Percentiles rank a stretch among this genome's conserved stretches.
These are phyloP conservation scores for Lycorma delicatula DNA, from an alignment of 1,140 invertebrate genomes.

Conservation along the genomic window DNA sequence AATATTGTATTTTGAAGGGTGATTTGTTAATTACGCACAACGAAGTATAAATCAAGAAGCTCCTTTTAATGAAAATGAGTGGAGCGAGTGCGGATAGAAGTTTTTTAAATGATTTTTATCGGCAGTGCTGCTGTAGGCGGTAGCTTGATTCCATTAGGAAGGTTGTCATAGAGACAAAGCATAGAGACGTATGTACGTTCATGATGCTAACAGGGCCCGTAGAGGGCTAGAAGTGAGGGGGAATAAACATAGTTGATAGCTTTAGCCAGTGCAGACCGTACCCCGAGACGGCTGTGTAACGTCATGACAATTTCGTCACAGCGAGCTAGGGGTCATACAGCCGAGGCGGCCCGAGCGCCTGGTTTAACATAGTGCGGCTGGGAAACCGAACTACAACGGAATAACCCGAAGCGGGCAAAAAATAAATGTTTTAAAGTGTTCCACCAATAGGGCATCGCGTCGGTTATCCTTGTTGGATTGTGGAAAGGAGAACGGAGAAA, in stretches of 20 bases:
- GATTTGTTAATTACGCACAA: too few relatives aligned
- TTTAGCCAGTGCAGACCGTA: constrained; percentile 12
- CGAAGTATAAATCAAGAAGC: too few relatives aligned
- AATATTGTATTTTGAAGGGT: too few relatives aligned
- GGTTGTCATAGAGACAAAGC: constrained; percentile 9
- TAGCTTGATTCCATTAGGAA: constrained; percentile 8
- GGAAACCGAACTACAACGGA: constrained; percentile 14
- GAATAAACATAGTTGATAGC: constrained; percentile 18
- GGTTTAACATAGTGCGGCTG: constrained; percentile 11
- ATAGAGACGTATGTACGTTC: too few relatives aligned
- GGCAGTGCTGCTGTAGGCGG: too few relatives aligned
- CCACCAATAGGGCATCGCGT: constrained; percentile 12
- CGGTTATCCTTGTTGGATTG: constrained; percentile 2
- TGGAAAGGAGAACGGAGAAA: constrained; percentile 4
- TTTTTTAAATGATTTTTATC: too few relatives aligned
- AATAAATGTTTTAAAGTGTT: constrained; percentile 16
- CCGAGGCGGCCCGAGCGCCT: neutral
- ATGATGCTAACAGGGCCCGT: too few relatives aligned
- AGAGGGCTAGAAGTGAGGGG: constrained; percentile 11
- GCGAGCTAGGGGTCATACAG: constrained; percentile 19
- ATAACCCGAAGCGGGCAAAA: constrained; percentile 10
- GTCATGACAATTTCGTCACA: constrained; percentile 22
- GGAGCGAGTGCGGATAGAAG: too few relatives aligned
- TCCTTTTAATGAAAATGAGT: too few relatives aligned
- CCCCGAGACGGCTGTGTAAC: constrained; percentile 16